A percentile compares a stretch with the other conserved stretches of the same genome.
These are phyloP conservation scores for Chloroceryle aenea DNA, from an alignment of 2,113 vertebrate genomes.

Conservation along the genomic window DNA sequence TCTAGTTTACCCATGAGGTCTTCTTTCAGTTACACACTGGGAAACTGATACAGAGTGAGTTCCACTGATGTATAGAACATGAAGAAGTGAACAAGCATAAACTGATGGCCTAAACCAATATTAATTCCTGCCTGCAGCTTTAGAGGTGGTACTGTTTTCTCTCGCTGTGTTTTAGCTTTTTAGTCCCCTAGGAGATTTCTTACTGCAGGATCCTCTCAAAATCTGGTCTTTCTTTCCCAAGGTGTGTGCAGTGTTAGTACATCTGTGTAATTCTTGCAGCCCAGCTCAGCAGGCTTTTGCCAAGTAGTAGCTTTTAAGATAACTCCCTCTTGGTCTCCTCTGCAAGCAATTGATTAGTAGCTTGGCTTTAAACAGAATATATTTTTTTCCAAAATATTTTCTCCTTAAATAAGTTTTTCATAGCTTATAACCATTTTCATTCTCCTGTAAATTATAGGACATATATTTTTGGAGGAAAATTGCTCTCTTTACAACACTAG, in stretches of 20 bases:
- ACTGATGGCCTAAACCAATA: neutral
- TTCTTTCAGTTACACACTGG: neutral
- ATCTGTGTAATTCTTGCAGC: neutral
- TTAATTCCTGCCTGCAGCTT: neutral
- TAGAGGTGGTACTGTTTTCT: neutral
- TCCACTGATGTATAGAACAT: neutral
- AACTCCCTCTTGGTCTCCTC: neutral
- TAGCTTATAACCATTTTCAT: neutral
- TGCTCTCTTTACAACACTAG: neutral
- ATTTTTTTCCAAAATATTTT: conserved; percentile 11
- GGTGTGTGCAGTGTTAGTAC: neutral
- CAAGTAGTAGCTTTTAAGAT: conserved; percentile 1
- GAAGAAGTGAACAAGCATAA: neutral
- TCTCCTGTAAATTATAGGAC: neutral
- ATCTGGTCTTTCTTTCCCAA: neutral
- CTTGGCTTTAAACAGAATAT: neutral
- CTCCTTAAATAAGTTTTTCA: conserved; percentile 12
- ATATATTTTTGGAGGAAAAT: neutral
- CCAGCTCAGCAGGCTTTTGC: conserved; percentile 36
- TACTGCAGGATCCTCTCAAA: neutral
- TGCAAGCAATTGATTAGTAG: conserved; percentile 24
- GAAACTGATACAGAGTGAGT: neutral
- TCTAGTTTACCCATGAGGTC: neutral
- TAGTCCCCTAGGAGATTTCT: neutral
- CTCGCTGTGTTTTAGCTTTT: neutral